Evolutionary conservation across 2,888 invertebrate species (phyloP), one percentile per base, ranked within the genome.

Genomic region (Biston betularia): DNA sequence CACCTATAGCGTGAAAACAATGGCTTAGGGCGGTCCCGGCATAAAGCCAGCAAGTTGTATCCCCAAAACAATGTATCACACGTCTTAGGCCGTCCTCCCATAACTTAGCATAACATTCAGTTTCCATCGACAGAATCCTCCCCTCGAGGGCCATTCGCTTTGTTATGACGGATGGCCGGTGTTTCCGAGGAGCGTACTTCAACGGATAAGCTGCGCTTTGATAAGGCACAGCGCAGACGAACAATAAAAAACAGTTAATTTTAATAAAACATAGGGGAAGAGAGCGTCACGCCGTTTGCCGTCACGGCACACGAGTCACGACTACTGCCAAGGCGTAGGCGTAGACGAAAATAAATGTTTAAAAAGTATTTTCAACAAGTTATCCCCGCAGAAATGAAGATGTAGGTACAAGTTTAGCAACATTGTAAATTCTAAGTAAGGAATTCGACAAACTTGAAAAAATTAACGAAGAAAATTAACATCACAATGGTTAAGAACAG

Each of bases 131-230:
- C 63, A 46, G 57, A 66, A 69, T 62, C 38, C 33, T 55, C 35
- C 71, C 68, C 66, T 48, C n/a, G 62, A 44, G 71, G 24, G 48
- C 63, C 52, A 64, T 71, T 68, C 57, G 54, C 60, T 40, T 42
- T 46, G 66, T 65, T 63, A 69, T 69, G 69, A 69, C 63, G 63
- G 60, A 69, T 63, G 63, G 56, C 59, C 63, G 12, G 60, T 45
- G 56, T 65, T 69, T 65, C 62, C 65, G 55, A 15, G 38, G 48
- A 55, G 45, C 67, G 55, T 68, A 59, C 58, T 68, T 63, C 58
- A 66, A 9, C 62, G 46, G 67, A 67, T 67, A 67, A 67, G 63
- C 67, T 65, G 52, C 15, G 33, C 48, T 15, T 38, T 9, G 58
- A 49, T 58, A 50, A 58, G n/a, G 33, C 5, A 15, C 24, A 0